Percentiles rank a stretch among this genome's conserved stretches.
Conservation (phyloP, 2,888 invertebrate species). For the Lamproptera curius region DNA sequence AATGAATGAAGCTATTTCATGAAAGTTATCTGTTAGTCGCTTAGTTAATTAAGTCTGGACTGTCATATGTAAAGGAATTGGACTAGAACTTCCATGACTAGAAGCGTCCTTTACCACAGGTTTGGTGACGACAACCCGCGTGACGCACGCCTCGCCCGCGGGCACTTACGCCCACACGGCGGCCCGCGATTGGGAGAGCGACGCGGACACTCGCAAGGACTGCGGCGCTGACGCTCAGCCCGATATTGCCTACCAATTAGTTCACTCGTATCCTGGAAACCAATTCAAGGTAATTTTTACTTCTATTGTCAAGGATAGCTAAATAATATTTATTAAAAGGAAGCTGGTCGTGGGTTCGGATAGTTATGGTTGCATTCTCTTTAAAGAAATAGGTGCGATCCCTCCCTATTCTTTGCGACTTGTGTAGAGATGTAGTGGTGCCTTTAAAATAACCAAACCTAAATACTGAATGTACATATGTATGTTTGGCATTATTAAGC, state of each 20-base stretch:
- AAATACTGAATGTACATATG: not conserved
- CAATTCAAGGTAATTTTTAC: conserved; percentile 83
- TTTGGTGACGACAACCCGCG: conserved; percentile 82
- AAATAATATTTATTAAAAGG: too few species aligned
- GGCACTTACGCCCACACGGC: conserved; percentile 80
- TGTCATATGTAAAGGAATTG: not conserved
- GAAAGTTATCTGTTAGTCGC: too few species aligned
- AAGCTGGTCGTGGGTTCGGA: too few species aligned
- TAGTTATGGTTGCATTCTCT: too few species aligned
- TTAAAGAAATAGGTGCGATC: too few species aligned
- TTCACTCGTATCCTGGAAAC: conserved; percentile 80
- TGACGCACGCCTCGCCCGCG: conserved; percentile 87
- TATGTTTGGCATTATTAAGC: too few species aligned
- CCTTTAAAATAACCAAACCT: not conserved
- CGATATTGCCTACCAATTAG: conserved; percentile 85
- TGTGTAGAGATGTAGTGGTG: too few species aligned
- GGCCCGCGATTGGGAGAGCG: conserved; percentile 85
- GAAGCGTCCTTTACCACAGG: conserved; percentile 54
- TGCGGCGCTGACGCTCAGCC: conserved; percentile 56
- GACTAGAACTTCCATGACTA: too few species aligned
- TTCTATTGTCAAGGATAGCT: too few species aligned
- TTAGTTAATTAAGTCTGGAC: not conserved
- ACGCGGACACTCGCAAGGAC: conserved; percentile 65
- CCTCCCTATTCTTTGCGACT: not conserved
- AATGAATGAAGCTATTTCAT: too few species aligned